Base-by-base conservation (phyloP, 1,140 invertebrate genomes). In the Nymphalis io region DNA sequence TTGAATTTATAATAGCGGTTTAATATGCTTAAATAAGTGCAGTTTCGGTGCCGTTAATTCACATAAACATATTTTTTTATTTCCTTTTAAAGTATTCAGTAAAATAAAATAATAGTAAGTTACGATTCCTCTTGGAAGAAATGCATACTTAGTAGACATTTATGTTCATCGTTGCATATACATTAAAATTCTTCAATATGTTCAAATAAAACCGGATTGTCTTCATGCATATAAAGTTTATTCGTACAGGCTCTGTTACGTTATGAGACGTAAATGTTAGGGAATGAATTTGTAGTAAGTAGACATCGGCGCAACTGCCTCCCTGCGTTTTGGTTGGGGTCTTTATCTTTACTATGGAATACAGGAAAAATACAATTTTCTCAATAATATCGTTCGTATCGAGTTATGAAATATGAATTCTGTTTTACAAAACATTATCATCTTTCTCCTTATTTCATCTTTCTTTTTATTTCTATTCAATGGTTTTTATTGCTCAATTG, bases 351-450 rank as follows among this genome's bases (percentile, higher is more conserved):
- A 78, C 83, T 87, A 81, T 80, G 80, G 78, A 85, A 88, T 85
- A 88, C 87, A 87, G 78, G 74, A 80, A 82, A 66, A 83, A 80
- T 79, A 83, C 80, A 82, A 84, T 80, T 83, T 81, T 82, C 75
- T 74, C 70, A 82, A 82, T 78, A 84, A 90, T 90, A 87, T 85
- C 77, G 83, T 83, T 84, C 83, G 81, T 76, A 81, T 82, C 78
- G 85, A 84, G 83, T 85, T 87, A 88, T 87, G 87, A 90, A 89
- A 90, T 88, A 90, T 90, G 84, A 87, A 90, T 87, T 85, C 84
- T 83, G 88, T 90, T 80, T 90, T 80, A 76, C 82, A 83, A 87
- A 88, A 87, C 86, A 88, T 88, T 87, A 85, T 87, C 88, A n/a
- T n/a, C n/a, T n/a, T n/a, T n/a, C n/a, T n/a, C n/a, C n/a, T n/a